These are phyloP conservation scores for Heterotis niloticus DNA, from an alignment of 2,113 vertebrate species.

Conservation along the genomic window DNA sequence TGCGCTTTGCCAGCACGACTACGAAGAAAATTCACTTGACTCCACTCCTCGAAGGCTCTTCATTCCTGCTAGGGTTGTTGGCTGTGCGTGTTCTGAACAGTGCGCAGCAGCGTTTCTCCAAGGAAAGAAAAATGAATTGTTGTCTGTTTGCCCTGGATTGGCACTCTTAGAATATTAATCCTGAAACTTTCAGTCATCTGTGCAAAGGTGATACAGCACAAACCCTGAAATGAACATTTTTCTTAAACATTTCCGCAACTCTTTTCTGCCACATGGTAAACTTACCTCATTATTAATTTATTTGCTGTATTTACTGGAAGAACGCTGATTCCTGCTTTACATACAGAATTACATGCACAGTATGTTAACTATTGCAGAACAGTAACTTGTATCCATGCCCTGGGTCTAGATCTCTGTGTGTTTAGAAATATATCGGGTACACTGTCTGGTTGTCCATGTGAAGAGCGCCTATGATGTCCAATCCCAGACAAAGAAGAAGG, in stretches of 20 bases:
- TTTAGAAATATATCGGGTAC: no score
- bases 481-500: no score
- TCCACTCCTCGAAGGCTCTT: neutral
- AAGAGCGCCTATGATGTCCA: no score
- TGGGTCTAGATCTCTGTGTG: no score
- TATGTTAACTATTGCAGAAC: no score
- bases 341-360: no score
- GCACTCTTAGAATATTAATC: neutral
- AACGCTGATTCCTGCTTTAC: constrained; percentile 16
- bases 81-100: neutral
- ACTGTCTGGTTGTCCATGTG: no score
- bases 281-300: constrained; percentile 7
- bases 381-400: no score
- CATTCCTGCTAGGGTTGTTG: neutral
- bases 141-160: neutral
- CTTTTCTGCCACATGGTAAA: constrained; percentile 14
- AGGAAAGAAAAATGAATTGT: neutral
- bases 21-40: constrained; percentile 1
- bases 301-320: constrained; percentile 4
- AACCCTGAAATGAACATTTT: neutral
- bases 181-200: neutral
- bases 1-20: neutral
- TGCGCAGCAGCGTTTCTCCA: no score
- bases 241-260: neutral
- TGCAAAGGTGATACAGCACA: neutral